These are phyloP conservation scores for Sebastes trivittatus DNA, from an alignment of 2,797 vertebrate species.

Conservation along the genomic window DNA sequence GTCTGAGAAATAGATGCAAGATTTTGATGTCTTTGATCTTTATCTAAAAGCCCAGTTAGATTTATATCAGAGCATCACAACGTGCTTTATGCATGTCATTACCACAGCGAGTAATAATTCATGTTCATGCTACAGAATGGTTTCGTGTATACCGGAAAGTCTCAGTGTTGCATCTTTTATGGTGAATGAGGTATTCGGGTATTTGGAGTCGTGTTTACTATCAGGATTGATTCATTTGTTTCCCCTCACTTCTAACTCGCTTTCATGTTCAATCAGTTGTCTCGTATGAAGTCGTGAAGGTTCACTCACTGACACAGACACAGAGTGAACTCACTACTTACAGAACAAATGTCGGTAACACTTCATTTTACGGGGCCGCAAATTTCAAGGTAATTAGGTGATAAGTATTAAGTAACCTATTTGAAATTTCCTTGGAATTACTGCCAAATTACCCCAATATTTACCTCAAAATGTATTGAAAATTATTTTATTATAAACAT, in stretches of 20 bases:
- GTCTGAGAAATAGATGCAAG: conserved; percentile 14
- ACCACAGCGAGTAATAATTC: conserved; percentile 25
- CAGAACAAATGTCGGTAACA: too few species aligned
- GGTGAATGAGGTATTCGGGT: not conserved
- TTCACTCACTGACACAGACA: not conserved
- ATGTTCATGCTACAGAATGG: conserved; percentile 19
- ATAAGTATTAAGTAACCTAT: too few species aligned
- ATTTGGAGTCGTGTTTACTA: not conserved
- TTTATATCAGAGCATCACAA: conserved; percentile 39
- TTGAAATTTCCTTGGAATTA: too few species aligned
- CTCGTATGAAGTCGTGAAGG: too few species aligned
- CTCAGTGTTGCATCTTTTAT: conserved; percentile 3
- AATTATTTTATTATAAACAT: too few species aligned
- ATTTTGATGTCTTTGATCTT: conserved; percentile 57
- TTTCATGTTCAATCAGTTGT: not conserved
- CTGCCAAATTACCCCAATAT: too few species aligned
- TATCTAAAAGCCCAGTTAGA: conserved; percentile 54
- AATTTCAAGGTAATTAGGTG: too few species aligned
- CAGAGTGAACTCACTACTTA: not conserved
- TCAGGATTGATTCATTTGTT: not conserved
- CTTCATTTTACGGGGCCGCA: not conserved
- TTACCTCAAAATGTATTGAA: too few species aligned
- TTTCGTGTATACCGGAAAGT: not conserved
- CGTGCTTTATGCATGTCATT: conserved; percentile 40
- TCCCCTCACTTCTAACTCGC: not conserved